A percentile compares a stretch with the other conserved stretches of the same genome.
These are phyloP conservation scores for Euplexia lucipara DNA, from an alignment of 2,888 invertebrate genomes.

Conservation along the genomic window DNA sequence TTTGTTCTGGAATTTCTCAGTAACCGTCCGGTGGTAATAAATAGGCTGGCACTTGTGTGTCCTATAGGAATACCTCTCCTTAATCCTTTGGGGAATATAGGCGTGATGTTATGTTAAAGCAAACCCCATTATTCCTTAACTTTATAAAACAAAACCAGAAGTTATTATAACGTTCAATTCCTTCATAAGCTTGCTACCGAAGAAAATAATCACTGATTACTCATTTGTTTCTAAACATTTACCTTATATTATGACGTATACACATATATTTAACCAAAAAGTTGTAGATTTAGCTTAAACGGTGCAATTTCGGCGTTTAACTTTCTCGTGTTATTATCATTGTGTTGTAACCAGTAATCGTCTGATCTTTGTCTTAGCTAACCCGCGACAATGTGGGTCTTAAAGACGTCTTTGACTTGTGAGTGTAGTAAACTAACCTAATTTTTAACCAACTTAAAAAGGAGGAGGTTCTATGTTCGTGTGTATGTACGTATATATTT, in stretches of 20 bases:
- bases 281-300: slow-evolving; percentile 67
- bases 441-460: slow-evolving; percentile 10
- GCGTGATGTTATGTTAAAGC: no score
- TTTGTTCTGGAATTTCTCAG: no score
- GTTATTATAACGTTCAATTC: not conserved
- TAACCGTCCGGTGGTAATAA: no score
- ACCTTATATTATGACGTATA: no score
- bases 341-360: slow-evolving; percentile 64
- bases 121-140: not conserved
- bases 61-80: no score
- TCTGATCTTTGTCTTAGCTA: slow-evolving; percentile 54
- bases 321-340: slow-evolving; percentile 74
- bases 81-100: no score
- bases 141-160: not conserved
- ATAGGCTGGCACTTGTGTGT: no score
- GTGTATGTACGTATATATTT: no score
- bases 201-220: slow-evolving; percentile 33
- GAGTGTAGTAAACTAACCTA: slow-evolving; percentile 7
- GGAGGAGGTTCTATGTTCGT: no score
- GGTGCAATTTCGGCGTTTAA: slow-evolving; percentile 75
- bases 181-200: not conserved
- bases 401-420: slow-evolving; percentile 10
- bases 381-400: slow-evolving; percentile 55
- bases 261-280: slow-evolving; percentile 59
- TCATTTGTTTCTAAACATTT: slow-evolving; percentile 27